Evolutionary conservation across 2,888 invertebrate genomes (phyloP).

Genomic region (Stenodera caucasica): DNA sequence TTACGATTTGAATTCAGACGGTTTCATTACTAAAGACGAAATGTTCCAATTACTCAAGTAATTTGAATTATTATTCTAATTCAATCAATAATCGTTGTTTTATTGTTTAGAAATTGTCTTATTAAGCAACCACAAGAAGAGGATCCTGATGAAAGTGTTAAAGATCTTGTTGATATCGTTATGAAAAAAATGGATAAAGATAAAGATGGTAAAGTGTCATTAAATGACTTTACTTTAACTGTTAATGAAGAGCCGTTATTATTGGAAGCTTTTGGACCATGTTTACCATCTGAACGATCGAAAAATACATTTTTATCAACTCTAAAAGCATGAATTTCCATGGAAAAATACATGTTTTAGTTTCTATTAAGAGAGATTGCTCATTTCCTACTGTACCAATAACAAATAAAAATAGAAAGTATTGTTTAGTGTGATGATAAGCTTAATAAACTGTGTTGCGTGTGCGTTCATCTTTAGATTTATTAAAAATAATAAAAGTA

Average conservation of each 20-base stretch:
- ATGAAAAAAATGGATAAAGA: constrained; percentile 75
- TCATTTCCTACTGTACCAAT: too few relatives aligned
- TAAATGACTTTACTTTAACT: constrained; percentile 66
- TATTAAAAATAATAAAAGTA: too few relatives aligned
- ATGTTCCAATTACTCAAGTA: constrained; percentile 69
- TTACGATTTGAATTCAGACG: constrained; percentile 72
- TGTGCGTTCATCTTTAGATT: too few relatives aligned
- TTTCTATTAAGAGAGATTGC: too few relatives aligned
- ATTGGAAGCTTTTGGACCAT: constrained; percentile 74
- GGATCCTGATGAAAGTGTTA: constrained; percentile 71
- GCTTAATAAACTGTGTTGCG: too few relatives aligned
- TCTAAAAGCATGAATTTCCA: constrained; percentile 42
- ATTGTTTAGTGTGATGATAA: too few relatives aligned
- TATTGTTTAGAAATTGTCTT: constrained; percentile 58
- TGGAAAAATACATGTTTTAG: too few relatives aligned
- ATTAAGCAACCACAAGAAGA: constrained; percentile 73
- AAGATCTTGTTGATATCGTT: constrained; percentile 73
- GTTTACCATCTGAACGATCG: constrained; percentile 67
- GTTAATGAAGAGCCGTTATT: constrained; percentile 69
- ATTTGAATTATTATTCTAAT: constrained; percentile 7
- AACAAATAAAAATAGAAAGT: too few relatives aligned
- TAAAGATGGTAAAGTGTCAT: constrained; percentile 72
- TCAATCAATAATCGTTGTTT: not conserved
- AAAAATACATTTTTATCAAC: constrained; percentile 55
- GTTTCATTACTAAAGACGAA: constrained; percentile 71